These are phyloP conservation scores for Perca fluviatilis DNA, from an alignment of 2,113 vertebrate species.

Conservation along the genomic window DNA sequence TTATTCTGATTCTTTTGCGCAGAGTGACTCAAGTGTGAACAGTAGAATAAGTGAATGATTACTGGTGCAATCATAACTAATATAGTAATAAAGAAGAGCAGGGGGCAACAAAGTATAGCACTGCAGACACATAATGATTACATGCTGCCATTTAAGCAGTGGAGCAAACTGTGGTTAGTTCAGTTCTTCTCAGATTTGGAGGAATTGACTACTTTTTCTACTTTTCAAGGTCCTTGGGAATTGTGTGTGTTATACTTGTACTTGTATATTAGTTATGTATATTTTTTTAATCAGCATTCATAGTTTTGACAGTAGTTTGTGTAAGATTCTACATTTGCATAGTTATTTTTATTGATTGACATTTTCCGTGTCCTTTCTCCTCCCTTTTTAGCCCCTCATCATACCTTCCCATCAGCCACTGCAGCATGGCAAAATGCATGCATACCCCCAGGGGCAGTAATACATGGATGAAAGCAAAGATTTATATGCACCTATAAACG, in stretches of 20 bases:
- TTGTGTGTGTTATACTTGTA: not conserved
- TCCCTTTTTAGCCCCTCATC: not conserved
- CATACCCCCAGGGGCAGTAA: slow-evolving; percentile 18
- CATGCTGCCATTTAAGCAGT: slow-evolving; percentile 33
- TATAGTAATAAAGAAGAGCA: slow-evolving; percentile 56
- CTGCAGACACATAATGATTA: slow-evolving; percentile 55
- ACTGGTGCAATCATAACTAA: slow-evolving; percentile 68
- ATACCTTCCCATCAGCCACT: slow-evolving; percentile 37
- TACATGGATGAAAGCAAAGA: slow-evolving; percentile 49
- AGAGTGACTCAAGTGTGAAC: slow-evolving; percentile 43
- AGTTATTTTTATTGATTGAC: not conserved
- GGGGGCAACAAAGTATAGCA: slow-evolving; percentile 20
- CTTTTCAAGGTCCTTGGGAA: slow-evolving; percentile 8
- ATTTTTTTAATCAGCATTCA: not conserved
- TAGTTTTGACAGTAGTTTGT: not conserved
- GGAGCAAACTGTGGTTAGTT: slow-evolving; percentile 39
- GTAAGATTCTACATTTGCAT: not conserved
- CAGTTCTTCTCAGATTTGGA: slow-evolving; percentile 34
- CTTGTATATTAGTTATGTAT: not conserved
- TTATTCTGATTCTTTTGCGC: slow-evolving; percentile 47
- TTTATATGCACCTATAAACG: slow-evolving; percentile 51
- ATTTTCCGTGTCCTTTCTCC: not conserved
- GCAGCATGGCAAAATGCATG: slow-evolving; percentile 28
- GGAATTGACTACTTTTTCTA: slow-evolving; percentile 31
- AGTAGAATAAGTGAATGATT: slow-evolving; percentile 71